Evolutionary conservation across 2,888 invertebrate genomes (phyloP), one percentile per base, ranked within the genome.

Genomic region (Chymomyza fuscimana): DNA sequence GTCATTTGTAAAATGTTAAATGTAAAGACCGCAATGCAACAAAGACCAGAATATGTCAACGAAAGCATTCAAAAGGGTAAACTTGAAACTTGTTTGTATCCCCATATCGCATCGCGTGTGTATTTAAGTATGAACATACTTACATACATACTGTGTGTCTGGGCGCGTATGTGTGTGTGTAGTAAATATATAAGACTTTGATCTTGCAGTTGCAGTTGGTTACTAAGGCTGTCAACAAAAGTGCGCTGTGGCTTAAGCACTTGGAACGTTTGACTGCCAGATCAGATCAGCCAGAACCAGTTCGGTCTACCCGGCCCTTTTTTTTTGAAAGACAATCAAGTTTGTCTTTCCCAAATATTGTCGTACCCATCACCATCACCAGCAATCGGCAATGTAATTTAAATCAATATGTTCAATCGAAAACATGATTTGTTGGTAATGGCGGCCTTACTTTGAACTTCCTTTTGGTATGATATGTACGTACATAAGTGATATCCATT

Each of bases 341-440:
- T 81, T 76, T 77, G 76, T 81, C 81, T 79, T 25, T 58, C 58
- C 25, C 25, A 58, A 54, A 54, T 16, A 54, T 81, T 79, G 73
- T 73, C 70, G 70, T 72, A 46, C 40, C 40, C 40, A 46, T 46
- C 40, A 46, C 10, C 73, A 70, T 69, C 78, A 81, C 81, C 85
- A 82, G 81, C 86, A 88, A 86, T 87, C 79, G 87, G 76, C 83
- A 86, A 81, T 89, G 88, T 88, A 89, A 89, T 89, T 89, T 86
- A 89, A 90, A 90, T 90, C 90, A 89, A 85, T 86, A 88, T 89
- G 90, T 90, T 90, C 90, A 90, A 90, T 90, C 90, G 87, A 80
- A 88, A 89, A 86, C 89, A 88, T 88, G 88, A 89, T 88, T 89
- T 88, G 81, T 86, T 84, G 82, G 79, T 85, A 88, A 88, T 86